Base-by-base conservation (phyloP, 2,113 vertebrate genomes). In the Macrotus californicus region DNA sequence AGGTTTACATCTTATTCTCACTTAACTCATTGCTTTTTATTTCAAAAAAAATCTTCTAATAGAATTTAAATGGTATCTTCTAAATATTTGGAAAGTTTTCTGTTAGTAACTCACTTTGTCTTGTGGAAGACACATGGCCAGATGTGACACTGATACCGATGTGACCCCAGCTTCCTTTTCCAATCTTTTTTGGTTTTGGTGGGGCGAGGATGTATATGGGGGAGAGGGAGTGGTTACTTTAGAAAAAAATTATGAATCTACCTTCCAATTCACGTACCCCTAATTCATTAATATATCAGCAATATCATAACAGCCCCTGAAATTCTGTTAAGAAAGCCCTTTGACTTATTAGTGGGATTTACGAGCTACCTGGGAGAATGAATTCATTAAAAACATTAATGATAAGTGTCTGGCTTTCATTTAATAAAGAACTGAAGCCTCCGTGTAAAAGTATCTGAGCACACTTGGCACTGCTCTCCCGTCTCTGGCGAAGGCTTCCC, bases 1-100 rank as follows among this genome's bases (percentile, higher is more conserved):
- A 98, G 98, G 89, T 91, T 96, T 97, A 98, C 93, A 98, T 96
- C 96, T 96, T 95, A 94, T 36, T 97, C 82, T 96, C 93, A 87
- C 73, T 97, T 96, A 97, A 95, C 83, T 95, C 87, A 95, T 87
- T 97, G 96, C 73, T 77, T 97, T 97, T 97, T 96, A 97, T 97
- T 98, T 94, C 2, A 18, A 96, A 96, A 54, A 59, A 72, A 91
- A 96, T 93, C 61, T 85, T 93, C 69, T 96, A 97, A 86, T 98
- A 96, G 82, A 94, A 88, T 98, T 97, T 98, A 98, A 98, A 98
- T 97, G 91, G 93, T 97, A 97, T 95, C 84, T 94, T 98, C 97
- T 98, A 98, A 98, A 98, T 96, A 97, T 84, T 91, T 43, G 52
- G 59, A 72, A 76, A 75, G 80, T 88, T 95, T 90, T 93, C 81